Evolutionary conservation across 2,113 vertebrate genomes (phyloP).

Genomic region (Pterocles orientalis): DNA sequence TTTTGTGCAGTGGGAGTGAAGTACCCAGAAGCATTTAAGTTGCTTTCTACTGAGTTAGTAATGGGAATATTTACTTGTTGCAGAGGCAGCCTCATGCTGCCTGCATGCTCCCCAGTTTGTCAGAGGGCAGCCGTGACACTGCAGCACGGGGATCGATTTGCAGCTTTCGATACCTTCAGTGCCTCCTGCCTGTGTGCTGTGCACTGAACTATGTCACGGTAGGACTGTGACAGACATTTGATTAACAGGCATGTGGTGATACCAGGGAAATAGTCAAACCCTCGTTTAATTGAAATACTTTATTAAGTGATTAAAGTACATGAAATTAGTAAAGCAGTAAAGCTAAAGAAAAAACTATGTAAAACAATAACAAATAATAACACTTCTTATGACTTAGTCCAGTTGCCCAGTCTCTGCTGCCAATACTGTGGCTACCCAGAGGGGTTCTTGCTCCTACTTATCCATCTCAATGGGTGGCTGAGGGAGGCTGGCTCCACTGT

Average conservation of each 20-base stretch:
- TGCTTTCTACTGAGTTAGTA: background rate
- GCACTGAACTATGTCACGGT: fast-evolving
- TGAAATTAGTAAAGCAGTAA: background rate
- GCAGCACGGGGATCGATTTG: fast-evolving
- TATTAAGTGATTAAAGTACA: background rate
- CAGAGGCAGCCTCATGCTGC: background rate
- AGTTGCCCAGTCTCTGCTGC: background rate
- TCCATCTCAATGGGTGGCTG: background rate
- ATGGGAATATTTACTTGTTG: fast-evolving
- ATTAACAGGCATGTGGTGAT: fast-evolving
- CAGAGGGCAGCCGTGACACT: background rate
- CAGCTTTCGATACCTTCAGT: background rate
- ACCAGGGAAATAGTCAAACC: background rate
- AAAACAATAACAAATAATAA: background rate
- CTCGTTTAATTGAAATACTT: background rate
- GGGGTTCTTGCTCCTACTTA: background rate
- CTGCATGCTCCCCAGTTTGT: background rate
- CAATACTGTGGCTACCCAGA: fast-evolving
- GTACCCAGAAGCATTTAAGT: background rate
- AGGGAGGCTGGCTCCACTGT: background rate
- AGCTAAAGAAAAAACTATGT: background rate
- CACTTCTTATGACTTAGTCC: background rate
- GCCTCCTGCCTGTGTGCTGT: fast-evolving
- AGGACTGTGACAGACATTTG: fast-evolving
- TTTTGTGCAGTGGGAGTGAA: background rate